Conservation (phyloP, 2,113 vertebrate genomes). For the Diadophis punctatus region DNA sequence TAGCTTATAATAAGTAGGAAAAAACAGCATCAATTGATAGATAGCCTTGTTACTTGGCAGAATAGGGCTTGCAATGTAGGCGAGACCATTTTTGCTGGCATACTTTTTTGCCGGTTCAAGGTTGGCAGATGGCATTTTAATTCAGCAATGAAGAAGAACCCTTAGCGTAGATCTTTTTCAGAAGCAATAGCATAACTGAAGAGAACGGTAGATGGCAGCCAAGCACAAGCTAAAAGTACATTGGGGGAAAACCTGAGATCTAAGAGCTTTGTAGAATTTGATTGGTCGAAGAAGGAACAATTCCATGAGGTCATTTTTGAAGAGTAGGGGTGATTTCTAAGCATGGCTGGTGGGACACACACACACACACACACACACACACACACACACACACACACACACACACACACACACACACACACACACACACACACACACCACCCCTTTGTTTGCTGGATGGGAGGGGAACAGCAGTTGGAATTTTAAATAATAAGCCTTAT, state of each 20-base stretch:
- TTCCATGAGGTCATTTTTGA: neutral
- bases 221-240: conserved; percentile 37
- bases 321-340: neutral
- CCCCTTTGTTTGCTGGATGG: neutral
- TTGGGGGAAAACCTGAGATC: neutral
- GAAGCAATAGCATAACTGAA: conserved; percentile 29
- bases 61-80: neutral
- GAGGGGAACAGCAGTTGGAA: neutral
- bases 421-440: too few species aligned
- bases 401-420: too few species aligned
- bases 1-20: neutral
- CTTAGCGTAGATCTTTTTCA: neutral
- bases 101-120: neutral
- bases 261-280: neutral
- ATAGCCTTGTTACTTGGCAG: neutral
- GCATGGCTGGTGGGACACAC: neutral
- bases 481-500: neutral
- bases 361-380: too few species aligned
- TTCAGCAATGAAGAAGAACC: neutral
- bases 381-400: too few species aligned
- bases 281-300: neutral
- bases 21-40: neutral
- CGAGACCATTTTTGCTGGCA: neutral
- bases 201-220: conserved; percentile 60
- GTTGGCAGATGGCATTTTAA: neutral